Evolutionary conservation across 1,140 invertebrate genomes (phyloP).

Genomic region (Maconellicoccus hirsutus): DNA sequence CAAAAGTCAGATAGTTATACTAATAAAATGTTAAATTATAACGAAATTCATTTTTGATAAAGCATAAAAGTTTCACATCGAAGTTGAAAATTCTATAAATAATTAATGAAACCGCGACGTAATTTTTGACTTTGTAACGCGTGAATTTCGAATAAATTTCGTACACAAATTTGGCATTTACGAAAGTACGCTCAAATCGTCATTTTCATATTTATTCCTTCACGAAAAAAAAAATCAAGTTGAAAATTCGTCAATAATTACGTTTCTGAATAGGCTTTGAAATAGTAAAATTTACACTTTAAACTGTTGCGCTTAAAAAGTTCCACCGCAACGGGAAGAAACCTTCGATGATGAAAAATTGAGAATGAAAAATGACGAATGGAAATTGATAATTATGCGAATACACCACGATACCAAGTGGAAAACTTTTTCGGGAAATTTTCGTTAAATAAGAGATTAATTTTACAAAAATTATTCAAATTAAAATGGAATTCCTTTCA

Average conservation of each 20-base stretch:
- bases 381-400: background rate
- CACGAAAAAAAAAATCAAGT: too few relatives aligned
- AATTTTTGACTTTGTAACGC: too few relatives aligned
- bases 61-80: background rate
- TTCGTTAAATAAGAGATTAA: background rate
- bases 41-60: background rate
- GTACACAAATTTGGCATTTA: too few relatives aligned
- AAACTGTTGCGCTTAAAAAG: background rate
- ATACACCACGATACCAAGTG: background rate
- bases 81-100: background rate
- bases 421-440: background rate
- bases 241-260: background rate
- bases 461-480: background rate
- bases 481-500: background rate
- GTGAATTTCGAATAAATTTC: too few relatives aligned
- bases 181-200: too few relatives aligned
- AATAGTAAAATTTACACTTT: background rate
- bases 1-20: background rate
- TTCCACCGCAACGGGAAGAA: too few relatives aligned
- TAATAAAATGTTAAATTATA: background rate
- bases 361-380: background rate
- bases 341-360: background rate
- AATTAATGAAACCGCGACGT: background rate
- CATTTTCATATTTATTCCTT: too few relatives aligned
- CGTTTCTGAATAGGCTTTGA: background rate